Evolutionary conservation across 2,797 vertebrate species (phyloP).

Genomic region (Coccyzus lansbergi): DNA sequence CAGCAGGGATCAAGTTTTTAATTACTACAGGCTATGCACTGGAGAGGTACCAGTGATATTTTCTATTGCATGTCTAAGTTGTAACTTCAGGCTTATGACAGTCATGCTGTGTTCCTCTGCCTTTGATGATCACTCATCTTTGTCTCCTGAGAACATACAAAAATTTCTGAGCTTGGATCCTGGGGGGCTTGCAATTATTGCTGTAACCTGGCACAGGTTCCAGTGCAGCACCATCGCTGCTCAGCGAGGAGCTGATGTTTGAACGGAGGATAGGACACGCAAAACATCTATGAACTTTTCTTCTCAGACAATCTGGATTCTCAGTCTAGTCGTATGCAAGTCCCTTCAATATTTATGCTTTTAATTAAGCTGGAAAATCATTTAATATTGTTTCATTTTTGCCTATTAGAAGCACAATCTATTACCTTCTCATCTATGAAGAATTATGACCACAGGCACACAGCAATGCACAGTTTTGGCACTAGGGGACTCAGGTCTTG

Average conservation of each 20-base stretch:
- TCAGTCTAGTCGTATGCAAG: neutral
- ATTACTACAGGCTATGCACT: constrained; percentile 93
- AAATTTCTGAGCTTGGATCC: constrained; percentile 79
- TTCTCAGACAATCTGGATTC: neutral
- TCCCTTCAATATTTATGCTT: constrained; percentile 1
- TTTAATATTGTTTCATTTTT: constrained; percentile 33
- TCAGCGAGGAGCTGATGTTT: constrained; percentile 23
- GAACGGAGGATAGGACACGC: neutral
- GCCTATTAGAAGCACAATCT: neutral
- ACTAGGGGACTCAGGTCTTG: neutral
- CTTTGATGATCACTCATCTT: constrained; percentile 97
- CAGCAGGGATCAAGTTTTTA: constrained; percentile 97
- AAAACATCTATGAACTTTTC: neutral
- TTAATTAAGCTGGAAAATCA: constrained; percentile 47
- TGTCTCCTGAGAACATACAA: constrained; percentile 84
- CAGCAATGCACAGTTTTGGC: neutral
- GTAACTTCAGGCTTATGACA: constrained; percentile 95
- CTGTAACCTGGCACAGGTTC: constrained; percentile 78
- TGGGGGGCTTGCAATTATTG: constrained; percentile 77
- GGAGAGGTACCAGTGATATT: constrained; percentile 85
- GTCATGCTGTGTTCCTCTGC: constrained; percentile 92
- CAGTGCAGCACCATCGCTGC: constrained; percentile 14
- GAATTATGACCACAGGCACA: neutral
- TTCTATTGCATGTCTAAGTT: constrained; percentile 86
- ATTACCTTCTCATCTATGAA: neutral